Base-by-base conservation (phyloP, 2,888 invertebrate genomes). In the Cephalotes varians region DNA sequence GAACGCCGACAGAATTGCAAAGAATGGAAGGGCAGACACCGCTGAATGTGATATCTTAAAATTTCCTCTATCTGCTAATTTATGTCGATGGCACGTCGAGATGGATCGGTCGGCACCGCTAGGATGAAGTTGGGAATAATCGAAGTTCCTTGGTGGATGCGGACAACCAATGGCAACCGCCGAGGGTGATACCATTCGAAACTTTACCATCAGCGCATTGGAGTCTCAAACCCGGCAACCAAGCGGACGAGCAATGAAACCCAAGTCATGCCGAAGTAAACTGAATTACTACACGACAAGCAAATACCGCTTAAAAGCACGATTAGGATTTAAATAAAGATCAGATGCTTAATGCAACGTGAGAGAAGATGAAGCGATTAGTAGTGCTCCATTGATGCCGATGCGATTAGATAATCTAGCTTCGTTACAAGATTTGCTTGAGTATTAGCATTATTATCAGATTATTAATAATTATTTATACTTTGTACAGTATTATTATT, bases 151-250 rank as follows among this genome's bases (percentile, higher is more conserved):
- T 60, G 79, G 62, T 54, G 71, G 81, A 83, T 84, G 81, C 85
- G 79, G 86, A 81, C 82, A 83, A 80, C 82, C 82, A 77, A 72
- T 54, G 64, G 82, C 88, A 85, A 85, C 88, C 80, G 56, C 87
- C 65, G 85, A 81, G 79, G 88, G 83, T 90, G 91, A 91, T 88
- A 91, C 88, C 81, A 67, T 74, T 85, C 85, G 84, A 90, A 90
- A 91, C 87, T 90, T 91, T 85, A 58, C 86, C 87, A 90, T 89
- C 88, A 73, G 82, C 83, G 69, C 69, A 73, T 77, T 83, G 49
- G 58, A 77, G 58, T 49, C 64, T 62, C 81, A 51, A 76, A 67
- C 69, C 74, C 69, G 28, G 56, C 64, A 40, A 51, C 34, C 64
- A 34, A 69, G 69, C 71, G 71, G 51, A 54, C 76, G 49, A 72